Evolutionary conservation across 2,888 invertebrate genomes (phyloP).

Genomic region (Drosophila ezoana): DNA sequence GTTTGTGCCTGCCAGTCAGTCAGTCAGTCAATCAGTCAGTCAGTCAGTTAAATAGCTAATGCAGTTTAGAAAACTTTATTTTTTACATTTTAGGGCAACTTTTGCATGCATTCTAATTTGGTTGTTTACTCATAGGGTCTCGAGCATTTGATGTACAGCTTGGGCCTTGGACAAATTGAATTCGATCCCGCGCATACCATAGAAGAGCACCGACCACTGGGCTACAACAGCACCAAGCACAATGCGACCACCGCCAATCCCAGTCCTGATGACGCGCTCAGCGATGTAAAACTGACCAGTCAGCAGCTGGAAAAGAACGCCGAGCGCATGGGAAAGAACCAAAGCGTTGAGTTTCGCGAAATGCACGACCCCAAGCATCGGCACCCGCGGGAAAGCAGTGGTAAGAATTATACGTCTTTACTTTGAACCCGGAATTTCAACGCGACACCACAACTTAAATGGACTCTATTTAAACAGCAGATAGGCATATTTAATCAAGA

Average conservation of each 20-base stretch:
- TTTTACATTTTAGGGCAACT: too few relatives aligned
- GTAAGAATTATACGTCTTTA: constrained; percentile 64
- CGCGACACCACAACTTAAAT: neutral
- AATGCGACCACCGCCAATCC: constrained; percentile 28
- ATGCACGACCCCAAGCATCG: constrained; percentile 85
- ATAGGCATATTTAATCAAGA: constrained; percentile 3
- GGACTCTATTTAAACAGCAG: neutral
- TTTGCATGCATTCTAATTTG: too few relatives aligned
- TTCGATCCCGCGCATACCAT: constrained; percentile 85
- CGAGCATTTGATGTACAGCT: constrained; percentile 88
- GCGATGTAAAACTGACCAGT: constrained; percentile 49
- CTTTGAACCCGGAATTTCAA: constrained; percentile 6
- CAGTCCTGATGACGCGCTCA: constrained; percentile 42
- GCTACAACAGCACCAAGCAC: constrained; percentile 60
- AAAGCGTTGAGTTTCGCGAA: constrained; percentile 77
- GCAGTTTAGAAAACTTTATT: too few relatives aligned
- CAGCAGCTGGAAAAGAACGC: constrained; percentile 13
- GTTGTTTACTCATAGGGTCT: constrained; percentile 86
- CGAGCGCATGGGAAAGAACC: constrained; percentile 15
- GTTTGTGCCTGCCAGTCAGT: too few relatives aligned
- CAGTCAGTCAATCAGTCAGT: too few relatives aligned
- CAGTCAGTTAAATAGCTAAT: too few relatives aligned
- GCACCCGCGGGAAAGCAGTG: constrained; percentile 83
- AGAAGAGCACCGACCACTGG: constrained; percentile 82
- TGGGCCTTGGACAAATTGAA: constrained; percentile 88